Conservation (phyloP, 2,797 vertebrate genomes). For the Odontamblyopus rebecca region DNA sequence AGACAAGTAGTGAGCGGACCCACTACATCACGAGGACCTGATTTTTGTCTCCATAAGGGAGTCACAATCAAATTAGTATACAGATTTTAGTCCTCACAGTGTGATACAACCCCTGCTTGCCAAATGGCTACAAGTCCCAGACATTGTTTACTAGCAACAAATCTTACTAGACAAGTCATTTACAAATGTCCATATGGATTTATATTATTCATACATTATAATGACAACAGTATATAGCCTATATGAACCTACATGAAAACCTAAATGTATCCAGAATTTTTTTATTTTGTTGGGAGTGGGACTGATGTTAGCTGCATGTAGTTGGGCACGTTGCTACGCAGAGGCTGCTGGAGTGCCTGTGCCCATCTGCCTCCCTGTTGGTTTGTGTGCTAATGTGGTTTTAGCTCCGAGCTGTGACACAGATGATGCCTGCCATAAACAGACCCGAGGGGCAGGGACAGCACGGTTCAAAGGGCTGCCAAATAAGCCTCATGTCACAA, state of each 20-base stretch:
- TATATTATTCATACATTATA: not conserved
- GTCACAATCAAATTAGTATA: too few species aligned
- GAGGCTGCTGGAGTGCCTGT: slow-evolving; percentile 15
- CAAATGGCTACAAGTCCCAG: too few species aligned
- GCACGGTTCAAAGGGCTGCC: slow-evolving; percentile 49
- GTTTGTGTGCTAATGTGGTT: slow-evolving; percentile 22
- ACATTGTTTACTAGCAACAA: too few species aligned
- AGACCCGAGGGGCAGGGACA: slow-evolving; percentile 35
- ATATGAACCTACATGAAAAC: not conserved
- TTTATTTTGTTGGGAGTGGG: slow-evolving; percentile 3
- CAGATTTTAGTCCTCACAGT: too few species aligned
- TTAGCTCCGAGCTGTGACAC: slow-evolving; percentile 47
- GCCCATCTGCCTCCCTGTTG: slow-evolving; percentile 40
- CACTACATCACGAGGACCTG: too few species aligned
- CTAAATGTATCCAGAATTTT: not conserved
- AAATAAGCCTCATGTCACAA: slow-evolving; percentile 45
- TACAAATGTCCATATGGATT: not conserved
- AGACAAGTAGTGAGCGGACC: too few species aligned
- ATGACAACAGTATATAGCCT: not conserved
- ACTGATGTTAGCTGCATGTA: slow-evolving; percentile 10
- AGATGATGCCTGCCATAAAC: slow-evolving; percentile 53
- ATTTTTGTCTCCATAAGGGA: too few species aligned
- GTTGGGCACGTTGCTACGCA: slow-evolving; percentile 30
- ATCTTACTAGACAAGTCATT: too few species aligned
- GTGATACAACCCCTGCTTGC: too few species aligned